Evolutionary conservation across 2,113 vertebrate genomes (phyloP), one percentile per base, ranked within the genome.

Genomic region (Toxotes jaculatrix): DNA sequence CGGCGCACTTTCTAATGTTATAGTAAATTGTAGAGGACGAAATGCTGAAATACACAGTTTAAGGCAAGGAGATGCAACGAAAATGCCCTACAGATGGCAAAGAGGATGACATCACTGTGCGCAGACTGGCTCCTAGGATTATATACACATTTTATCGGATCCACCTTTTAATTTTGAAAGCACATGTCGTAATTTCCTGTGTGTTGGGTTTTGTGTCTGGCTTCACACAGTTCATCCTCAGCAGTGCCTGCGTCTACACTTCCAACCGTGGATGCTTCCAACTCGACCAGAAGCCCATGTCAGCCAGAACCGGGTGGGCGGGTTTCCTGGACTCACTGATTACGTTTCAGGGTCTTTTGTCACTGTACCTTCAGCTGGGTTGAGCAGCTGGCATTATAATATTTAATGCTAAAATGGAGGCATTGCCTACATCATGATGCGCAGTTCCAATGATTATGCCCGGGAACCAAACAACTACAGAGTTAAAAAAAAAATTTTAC

Each of bases 181-280:
- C 5, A 7, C 0, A 1, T 8, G 6, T 27, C 12, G 32, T 45
- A 0, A 61, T 67, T 75, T 85, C 80, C 85, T 34, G 56, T 17
- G 3, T 67, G 16, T 56, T 0, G 2, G 31, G 3, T 16, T 21
- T 64, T 34, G 3, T 64, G 21, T 7, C 2, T 0, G 16, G 0
- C 80, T 92, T 91, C 55, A 90, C 51, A 4, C 17, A 11, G 13
- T 61, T 73, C 55, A 79, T 85, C 43, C 36, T 32, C 43, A 59
- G 51, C 49, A 89, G 85, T 80, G 89, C 90, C 89, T 88, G 91
- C 92, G 92, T 93, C 80, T 88, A 84, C 92, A 91, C 55, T 91
- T 91, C 74, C 88, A 87, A 61, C 69, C 74, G 40, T 77, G 87
- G 90, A 83, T 17, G 84, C 82, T 89, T 90, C 92, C 93, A 93